phyloP scores from a whole-genome alignment of 2,797 vertebrate genomes.

The Hydrocynus forskahlii region DNA sequence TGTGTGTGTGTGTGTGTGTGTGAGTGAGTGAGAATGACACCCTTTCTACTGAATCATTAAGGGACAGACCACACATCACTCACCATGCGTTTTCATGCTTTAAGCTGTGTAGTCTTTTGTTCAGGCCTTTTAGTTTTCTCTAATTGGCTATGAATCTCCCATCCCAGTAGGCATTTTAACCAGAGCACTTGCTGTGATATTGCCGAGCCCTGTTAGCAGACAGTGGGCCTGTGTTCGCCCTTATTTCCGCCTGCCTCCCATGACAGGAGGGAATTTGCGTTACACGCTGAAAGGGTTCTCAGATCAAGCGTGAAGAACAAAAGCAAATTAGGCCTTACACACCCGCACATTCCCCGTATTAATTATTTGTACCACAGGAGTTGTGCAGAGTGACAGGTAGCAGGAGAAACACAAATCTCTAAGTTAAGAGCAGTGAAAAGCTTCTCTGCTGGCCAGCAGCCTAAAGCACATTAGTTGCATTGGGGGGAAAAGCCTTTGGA shows the following conservation, averaged over 20 bases:
- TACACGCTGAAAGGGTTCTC: slow-evolving; percentile 77
- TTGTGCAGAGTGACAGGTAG: slow-evolving; percentile 80
- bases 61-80: neutral
- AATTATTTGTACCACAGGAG: slow-evolving; percentile 82
- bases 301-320: slow-evolving; percentile 82
- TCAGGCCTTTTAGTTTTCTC: slow-evolving; percentile 41
- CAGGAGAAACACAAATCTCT: slow-evolving; percentile 70
- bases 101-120: slow-evolving; percentile 31
- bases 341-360: slow-evolving; percentile 75
- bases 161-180: slow-evolving; percentile 53
- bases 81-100: neutral
- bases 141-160: slow-evolving; percentile 52
- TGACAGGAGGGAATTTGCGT: slow-evolving; percentile 79
- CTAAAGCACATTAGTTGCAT: slow-evolving; percentile 79
- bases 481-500: slow-evolving; percentile 76
- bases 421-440: slow-evolving; percentile 74
- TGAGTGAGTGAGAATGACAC: neutral
- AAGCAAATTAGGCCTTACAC: slow-evolving; percentile 82
- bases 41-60: neutral
- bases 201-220: slow-evolving; percentile 56
- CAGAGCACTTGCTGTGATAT: slow-evolving; percentile 53
- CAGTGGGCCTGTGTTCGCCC: slow-evolving; percentile 41
- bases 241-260: slow-evolving; percentile 68
- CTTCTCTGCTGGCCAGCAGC: slow-evolving; percentile 72
- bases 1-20: no score